Evolutionary conservation across 2,888 invertebrate species (phyloP).

Genomic region (Drosophila kokeensis): DNA sequence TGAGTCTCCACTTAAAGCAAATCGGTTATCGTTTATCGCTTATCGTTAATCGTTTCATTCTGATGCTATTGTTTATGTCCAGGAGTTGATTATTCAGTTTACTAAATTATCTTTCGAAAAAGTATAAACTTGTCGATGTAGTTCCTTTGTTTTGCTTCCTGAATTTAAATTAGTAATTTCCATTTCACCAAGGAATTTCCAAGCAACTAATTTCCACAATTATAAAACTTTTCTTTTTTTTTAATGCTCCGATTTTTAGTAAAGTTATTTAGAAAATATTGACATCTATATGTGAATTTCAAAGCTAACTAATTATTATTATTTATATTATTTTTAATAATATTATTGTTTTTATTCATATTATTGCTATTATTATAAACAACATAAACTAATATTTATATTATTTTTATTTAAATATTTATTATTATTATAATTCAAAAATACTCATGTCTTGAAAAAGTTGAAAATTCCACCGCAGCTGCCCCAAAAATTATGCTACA

Average conservation of each 20-base stretch:
- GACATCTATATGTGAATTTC: neutral
- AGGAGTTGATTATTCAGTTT: neutral
- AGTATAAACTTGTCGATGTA: neutral
- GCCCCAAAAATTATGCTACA: neutral
- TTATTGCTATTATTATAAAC: neutral
- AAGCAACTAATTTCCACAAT: neutral
- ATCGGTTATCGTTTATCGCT: constrained; percentile 23
- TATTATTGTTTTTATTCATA: neutral
- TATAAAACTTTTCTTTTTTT: neutral
- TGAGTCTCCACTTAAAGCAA: neutral
- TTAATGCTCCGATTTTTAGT: neutral
- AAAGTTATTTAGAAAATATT: neutral
- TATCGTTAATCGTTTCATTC: neutral
- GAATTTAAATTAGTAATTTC: too few species aligned
- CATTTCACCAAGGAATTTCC: neutral
- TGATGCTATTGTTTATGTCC: neutral
- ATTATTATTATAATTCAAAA: neutral
- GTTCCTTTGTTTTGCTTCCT: neutral
- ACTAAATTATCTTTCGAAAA: neutral
- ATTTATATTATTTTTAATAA: too few species aligned
- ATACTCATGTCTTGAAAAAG: neutral
- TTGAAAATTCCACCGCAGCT: neutral
- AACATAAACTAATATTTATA: neutral
- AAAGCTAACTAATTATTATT: neutral
- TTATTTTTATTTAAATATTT: fast-evolving